Evolutionary conservation across 2,797 vertebrate genomes (phyloP).

Genomic region (Remorina albescens): DNA sequence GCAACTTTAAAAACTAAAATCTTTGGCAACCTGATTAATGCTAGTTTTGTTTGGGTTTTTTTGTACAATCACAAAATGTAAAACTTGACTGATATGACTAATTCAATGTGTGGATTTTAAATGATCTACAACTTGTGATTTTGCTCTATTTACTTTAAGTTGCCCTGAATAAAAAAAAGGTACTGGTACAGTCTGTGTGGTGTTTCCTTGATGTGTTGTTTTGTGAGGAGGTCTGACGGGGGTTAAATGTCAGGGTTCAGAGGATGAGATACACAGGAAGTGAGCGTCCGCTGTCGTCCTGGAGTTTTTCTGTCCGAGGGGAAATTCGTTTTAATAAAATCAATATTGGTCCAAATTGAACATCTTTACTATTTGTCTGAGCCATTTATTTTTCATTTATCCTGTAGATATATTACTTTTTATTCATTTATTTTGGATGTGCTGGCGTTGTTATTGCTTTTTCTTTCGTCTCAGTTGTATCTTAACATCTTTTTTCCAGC

Average conservation of each 20-base stretch:
- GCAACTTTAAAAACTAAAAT: no score
- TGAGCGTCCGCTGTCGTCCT: constrained; percentile 51
- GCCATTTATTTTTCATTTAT: neutral
- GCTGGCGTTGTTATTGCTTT: neutral
- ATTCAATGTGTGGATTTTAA: no score
- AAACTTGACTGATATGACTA: no score
- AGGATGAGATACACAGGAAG: constrained; percentile 59
- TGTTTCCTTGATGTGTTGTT: neutral
- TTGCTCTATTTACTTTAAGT: no score
- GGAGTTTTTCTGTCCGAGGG: constrained; percentile 40
- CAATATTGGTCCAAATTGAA: neutral
- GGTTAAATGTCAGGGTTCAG: constrained; percentile 31
- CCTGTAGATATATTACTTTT: neutral
- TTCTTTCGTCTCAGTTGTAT: neutral
- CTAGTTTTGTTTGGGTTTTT: no score
- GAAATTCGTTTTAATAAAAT: constrained; percentile 17
- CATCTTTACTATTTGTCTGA: neutral
- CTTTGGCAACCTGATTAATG: no score
- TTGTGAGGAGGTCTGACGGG: constrained; percentile 28
- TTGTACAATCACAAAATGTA: no score
- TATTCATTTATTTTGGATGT: neutral
- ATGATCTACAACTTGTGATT: no score
- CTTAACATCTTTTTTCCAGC: neutral
- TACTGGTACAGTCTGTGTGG: constrained; percentile 1
- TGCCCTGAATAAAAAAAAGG: no score